A percentile compares a stretch with the other conserved stretches of the same genome.
phyloP scores from a whole-genome alignment of 2,888 invertebrate genomes.

The Chydorus sphaericus region DNA sequence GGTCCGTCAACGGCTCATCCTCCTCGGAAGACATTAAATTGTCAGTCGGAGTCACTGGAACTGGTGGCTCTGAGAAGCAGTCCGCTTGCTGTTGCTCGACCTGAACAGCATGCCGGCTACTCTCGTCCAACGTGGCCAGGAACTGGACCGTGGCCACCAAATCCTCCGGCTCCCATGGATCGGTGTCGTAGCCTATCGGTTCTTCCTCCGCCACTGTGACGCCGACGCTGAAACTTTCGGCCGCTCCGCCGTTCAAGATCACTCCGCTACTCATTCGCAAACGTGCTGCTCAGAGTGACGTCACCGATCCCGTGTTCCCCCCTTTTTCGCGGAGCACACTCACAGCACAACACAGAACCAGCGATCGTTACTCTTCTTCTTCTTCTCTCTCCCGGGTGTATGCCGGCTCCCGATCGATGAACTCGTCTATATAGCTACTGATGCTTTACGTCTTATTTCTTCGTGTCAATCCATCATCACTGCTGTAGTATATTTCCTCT shows the following conservation, averaged over 20 bases:
- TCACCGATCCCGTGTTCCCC: not conserved
- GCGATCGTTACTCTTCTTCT: too few relatives aligned
- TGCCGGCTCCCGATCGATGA: too few relatives aligned
- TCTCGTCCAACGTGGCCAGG: conserved; percentile 9
- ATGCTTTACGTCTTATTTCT: too few relatives aligned
- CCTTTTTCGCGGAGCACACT: not conserved
- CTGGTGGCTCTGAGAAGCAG: not conserved
- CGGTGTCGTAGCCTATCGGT: not conserved
- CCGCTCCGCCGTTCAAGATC: conserved; percentile 3
- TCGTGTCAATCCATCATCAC: too few relatives aligned
- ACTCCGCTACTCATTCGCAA: conserved; percentile 10
- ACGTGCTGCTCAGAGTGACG: not conserved
- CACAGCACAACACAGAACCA: too few relatives aligned
- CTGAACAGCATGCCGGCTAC: not conserved
- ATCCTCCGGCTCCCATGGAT: conserved; percentile 8
- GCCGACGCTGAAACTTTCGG: conserved; percentile 1
- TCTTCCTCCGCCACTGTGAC: not conserved
- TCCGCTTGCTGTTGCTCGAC: not conserved
- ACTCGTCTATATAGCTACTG: too few relatives aligned
- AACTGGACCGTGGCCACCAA: conserved; percentile 9
- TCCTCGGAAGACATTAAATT: not conserved
- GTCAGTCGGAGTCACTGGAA: not conserved
- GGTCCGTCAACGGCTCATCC: too few relatives aligned
- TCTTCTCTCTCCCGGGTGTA: too few relatives aligned
- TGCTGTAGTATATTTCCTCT: too few relatives aligned